phyloP scores from a whole-genome alignment of 2,797 vertebrate species.

The Microctenopoma stevenorrisi region DNA sequence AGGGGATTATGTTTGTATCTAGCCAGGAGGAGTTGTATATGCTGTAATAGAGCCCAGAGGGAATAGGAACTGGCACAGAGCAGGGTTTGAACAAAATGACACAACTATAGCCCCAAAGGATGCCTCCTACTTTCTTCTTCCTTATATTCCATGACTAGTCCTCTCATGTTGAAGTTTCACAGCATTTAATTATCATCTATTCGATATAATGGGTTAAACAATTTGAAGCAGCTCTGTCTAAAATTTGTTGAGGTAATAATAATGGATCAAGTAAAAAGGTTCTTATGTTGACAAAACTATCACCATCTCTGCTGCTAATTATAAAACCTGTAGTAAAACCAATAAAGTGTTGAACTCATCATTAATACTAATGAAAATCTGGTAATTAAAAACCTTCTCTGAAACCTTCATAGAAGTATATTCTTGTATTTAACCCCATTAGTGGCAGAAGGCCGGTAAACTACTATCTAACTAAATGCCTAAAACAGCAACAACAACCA shows the following conservation, averaged over 20 bases:
- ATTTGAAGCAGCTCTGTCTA: background rate
- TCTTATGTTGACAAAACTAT: background rate
- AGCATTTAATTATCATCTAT: background rate
- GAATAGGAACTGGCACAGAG: constrained; percentile 42
- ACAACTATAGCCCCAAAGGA: constrained; percentile 30
- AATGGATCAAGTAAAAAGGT: background rate
- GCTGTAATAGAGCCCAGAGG: constrained; percentile 57
- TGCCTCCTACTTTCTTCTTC: constrained; percentile 12
- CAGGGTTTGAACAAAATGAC: constrained; percentile 32
- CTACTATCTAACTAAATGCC: constrained; percentile 39
- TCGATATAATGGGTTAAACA: background rate
- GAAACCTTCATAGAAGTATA: background rate
- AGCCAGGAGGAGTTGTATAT: constrained; percentile 43
- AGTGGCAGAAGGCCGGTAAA: constrained; percentile 26
- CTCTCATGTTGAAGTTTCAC: background rate
- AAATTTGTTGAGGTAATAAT: no score
- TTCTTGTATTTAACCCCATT: background rate
- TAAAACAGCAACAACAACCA: background rate
- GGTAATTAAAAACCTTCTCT: no score
- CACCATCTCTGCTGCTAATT: background rate
- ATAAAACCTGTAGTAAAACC: no score
- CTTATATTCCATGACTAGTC: background rate
- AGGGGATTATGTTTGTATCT: constrained; percentile 66
- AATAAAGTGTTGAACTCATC: no score
- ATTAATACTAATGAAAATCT: no score